Percentiles rank a stretch among this genome's conserved stretches.
phyloP scores from a whole-genome alignment of 2,888 invertebrate genomes.

The Pardosa pseudoannulata region DNA sequence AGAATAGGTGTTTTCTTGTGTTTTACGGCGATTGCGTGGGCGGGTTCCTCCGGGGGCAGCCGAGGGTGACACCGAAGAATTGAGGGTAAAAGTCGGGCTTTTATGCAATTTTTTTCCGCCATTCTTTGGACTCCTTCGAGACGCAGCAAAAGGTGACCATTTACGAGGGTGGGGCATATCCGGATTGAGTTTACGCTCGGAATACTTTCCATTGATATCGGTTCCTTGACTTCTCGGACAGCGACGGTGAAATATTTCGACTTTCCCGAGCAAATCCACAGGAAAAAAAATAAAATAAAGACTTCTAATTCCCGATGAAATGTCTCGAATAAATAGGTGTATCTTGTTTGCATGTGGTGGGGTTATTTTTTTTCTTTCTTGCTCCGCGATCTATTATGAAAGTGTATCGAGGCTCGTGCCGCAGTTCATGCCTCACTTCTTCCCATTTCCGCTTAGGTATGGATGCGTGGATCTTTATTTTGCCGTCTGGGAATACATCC shows the following conservation, averaged over 20 bases:
- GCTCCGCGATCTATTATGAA: neutral
- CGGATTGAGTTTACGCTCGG: constrained; percentile 63
- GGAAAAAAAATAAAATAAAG: too few relatives aligned
- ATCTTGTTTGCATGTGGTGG: too few relatives aligned
- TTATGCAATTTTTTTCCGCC: constrained; percentile 74
- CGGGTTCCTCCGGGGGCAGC: constrained; percentile 41
- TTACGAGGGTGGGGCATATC: constrained; percentile 61
- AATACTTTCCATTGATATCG: constrained; percentile 57
- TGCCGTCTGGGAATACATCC: too few relatives aligned
- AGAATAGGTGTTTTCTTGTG: constrained; percentile 38
- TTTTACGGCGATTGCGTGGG: constrained; percentile 61
- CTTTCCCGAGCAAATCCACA: neutral
- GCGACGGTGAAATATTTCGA: neutral
- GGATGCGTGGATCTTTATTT: too few relatives aligned
- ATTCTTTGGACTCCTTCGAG: constrained; percentile 60
- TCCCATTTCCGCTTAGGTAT: neutral
- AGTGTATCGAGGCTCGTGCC: neutral
- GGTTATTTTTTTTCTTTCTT: too few relatives aligned
- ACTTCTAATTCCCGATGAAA: neutral
- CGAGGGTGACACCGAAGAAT: constrained; percentile 67
- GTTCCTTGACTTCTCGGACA: constrained; percentile 56
- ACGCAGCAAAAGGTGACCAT: constrained; percentile 44
- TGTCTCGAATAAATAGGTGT: neutral
- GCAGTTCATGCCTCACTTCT: neutral
- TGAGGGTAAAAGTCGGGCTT: constrained; percentile 68